A percentile compares a stretch with the other conserved stretches of the same genome.
Conservation (phyloP, 2,888 invertebrate species). For the Polymixis flavicincta region DNA sequence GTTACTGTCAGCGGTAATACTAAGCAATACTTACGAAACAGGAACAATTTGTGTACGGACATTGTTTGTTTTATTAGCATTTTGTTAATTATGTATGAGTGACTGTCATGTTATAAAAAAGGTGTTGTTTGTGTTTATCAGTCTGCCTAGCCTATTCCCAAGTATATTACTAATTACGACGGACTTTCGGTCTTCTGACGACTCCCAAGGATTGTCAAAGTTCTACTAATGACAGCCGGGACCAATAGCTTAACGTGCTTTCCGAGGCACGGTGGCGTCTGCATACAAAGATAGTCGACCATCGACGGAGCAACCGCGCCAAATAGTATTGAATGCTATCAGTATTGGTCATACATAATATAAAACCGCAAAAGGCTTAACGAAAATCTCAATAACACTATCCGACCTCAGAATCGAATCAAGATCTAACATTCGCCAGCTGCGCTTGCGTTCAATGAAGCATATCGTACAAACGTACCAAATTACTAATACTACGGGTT, state of each 20-base stretch:
- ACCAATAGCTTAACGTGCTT: too few species aligned
- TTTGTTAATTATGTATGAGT: background rate
- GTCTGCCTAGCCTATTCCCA: too few species aligned
- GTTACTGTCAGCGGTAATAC: background rate
- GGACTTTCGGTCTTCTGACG: too few species aligned
- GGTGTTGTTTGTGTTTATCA: background rate
- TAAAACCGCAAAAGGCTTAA: slow-evolving; percentile 11
- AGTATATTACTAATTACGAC: too few species aligned
- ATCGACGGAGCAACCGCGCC: too few species aligned
- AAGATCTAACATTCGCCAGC: slow-evolving; percentile 25
- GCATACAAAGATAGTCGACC: too few species aligned
- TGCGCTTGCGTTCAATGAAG: slow-evolving; percentile 30
- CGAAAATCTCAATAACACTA: slow-evolving; percentile 4
- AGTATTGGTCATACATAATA: slow-evolving; percentile 11
- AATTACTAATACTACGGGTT: slow-evolving; percentile 18
- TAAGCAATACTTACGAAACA: slow-evolving; percentile 3
- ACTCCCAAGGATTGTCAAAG: too few species aligned
- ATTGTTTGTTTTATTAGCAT: background rate
- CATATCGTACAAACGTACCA: slow-evolving; percentile 40
- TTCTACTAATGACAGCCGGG: too few species aligned
- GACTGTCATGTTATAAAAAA: background rate
- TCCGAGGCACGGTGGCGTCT: too few species aligned
- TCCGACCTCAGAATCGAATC: slow-evolving; percentile 32
- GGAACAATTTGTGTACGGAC: slow-evolving; percentile 3
- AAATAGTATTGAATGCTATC: background rate